Evolutionary conservation across 1,140 invertebrate species (phyloP).

Genomic region (Apis cerana): DNA sequence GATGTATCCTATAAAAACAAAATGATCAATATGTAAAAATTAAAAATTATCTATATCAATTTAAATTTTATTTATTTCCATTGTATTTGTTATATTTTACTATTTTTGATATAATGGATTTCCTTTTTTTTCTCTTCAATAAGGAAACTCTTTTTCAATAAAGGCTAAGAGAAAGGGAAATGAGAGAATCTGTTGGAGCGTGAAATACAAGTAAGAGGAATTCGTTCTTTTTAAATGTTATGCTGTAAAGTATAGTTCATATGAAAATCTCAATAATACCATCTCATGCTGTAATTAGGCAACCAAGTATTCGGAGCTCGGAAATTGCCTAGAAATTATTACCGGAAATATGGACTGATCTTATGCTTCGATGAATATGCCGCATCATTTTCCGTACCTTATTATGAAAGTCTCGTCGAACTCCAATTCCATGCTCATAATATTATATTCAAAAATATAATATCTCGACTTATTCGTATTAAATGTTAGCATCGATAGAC

Average conservation of each 20-base stretch:
- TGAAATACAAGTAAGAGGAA: conserved; percentile 16
- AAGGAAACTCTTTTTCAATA: neutral
- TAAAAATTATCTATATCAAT: too few species aligned
- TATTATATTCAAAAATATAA: neutral
- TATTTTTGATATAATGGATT: too few species aligned
- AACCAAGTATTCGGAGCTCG: conserved; percentile 40
- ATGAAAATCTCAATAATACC: conserved; percentile 58
- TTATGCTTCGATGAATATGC: conserved; percentile 35
- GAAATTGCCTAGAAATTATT: conserved; percentile 52
- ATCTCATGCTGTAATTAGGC: conserved; percentile 44
- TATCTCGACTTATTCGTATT: neutral
- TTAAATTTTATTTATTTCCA: too few species aligned
- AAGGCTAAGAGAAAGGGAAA: neutral
- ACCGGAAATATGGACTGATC: conserved; percentile 48
- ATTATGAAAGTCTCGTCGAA: conserved; percentile 34
- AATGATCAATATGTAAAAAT: too few species aligned
- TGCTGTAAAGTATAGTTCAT: conserved; percentile 20
- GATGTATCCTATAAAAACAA: too few species aligned
- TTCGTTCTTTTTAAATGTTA: conserved; percentile 25
- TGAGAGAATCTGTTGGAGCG: conserved; percentile 29
- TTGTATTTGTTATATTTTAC: too few species aligned
- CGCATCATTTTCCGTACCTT: conserved; percentile 23
- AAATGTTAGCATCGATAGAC: neutral
- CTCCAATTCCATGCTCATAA: neutral
- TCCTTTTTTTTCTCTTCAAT: neutral